Evolutionary conservation across 1,140 invertebrate species (phyloP).

Genomic region (Drosophila fuyamai): DNA sequence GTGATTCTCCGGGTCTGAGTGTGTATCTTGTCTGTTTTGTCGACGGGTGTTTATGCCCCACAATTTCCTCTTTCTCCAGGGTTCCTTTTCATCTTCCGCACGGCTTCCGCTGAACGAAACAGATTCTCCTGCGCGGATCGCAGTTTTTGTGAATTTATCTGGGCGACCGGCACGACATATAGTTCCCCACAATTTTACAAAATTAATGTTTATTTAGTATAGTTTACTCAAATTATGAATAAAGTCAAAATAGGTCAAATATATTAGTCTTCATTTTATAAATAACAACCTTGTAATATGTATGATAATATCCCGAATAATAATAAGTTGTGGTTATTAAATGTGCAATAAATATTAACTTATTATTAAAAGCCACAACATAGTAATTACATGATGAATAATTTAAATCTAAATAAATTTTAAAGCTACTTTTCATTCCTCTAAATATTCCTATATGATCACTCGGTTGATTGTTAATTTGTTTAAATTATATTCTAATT

Average conservation of each 20-base stretch:
- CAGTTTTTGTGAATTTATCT: background rate
- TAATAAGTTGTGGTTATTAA: background rate
- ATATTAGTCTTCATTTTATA: background rate
- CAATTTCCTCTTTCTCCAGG: constrained; percentile 48
- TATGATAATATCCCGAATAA: background rate
- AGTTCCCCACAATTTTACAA: background rate
- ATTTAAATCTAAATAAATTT: background rate
- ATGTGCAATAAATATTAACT: background rate
- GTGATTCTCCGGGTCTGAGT: constrained; percentile 30
- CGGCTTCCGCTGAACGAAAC: constrained; percentile 37
- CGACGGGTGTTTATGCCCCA: constrained; percentile 51
- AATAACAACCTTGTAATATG: too few relatives aligned
- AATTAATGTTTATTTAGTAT: constrained; percentile 2
- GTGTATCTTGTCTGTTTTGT: constrained; percentile 39
- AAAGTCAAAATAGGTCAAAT: background rate
- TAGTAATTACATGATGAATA: background rate
- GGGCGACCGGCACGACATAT: background rate
- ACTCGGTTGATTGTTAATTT: constrained; percentile 7
- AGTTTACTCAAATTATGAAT: background rate
- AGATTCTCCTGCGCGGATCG: constrained; percentile 13
- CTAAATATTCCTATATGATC: background rate
- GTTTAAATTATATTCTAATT: background rate
- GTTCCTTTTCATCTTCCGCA: constrained; percentile 23
- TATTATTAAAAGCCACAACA: background rate
- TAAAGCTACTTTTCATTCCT: background rate